Base-by-base conservation (phyloP, 2,797 vertebrate genomes). In the Trachops cirrhosus region DNA sequence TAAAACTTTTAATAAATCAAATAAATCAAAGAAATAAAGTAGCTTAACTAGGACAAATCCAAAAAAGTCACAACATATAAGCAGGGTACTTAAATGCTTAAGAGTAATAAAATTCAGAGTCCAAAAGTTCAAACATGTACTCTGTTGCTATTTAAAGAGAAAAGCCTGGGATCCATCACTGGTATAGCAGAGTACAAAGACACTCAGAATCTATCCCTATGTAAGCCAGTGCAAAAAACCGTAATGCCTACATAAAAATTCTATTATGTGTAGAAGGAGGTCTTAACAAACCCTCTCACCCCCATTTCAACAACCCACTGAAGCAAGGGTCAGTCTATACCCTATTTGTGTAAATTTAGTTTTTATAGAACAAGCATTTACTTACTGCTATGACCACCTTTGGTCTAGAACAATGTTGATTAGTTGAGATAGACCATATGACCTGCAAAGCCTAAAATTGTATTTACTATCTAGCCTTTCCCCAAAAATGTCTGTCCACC, bases 1-100 rank as follows among this genome's bases (percentile, higher is more conserved):
- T 18, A 96, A 94, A 26, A 5, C 54, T 75, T 75, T 70, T 44
- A 89, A 64, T 26, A 94, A 93, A 83, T 21, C 50, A 89, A 91
- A 48, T 21, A 50, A 95, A 80, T 29, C 26, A 70, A 95, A 68
- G 34, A 75, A 86, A 85, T 86, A 59, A 92, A 89, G 46, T 50
- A 68, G 57, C 14, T 68, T 37, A 86, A 86, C 34, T 18, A 54
- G 16, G 6, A 29, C 39, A 64, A 95, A 64, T 54, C 2, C 15
- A 11, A 15, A 52, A 90, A 71, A 91, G 1, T 57, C 73, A 84
- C 9, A 94, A 34, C 9, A 48, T 22, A 44, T 19, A 83, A 78
- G 52, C 39, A 62, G 10, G 9, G 22, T 3, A 68, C 32, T 89
- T 57, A 96, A n/a, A 41, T 37, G 18, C 10, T 94, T 74, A 71